A percentile compares a stretch with the other conserved stretches of the same genome.
Evolutionary conservation across 2,113 vertebrate species (phyloP).

Genomic region (Scopus umbretta): DNA sequence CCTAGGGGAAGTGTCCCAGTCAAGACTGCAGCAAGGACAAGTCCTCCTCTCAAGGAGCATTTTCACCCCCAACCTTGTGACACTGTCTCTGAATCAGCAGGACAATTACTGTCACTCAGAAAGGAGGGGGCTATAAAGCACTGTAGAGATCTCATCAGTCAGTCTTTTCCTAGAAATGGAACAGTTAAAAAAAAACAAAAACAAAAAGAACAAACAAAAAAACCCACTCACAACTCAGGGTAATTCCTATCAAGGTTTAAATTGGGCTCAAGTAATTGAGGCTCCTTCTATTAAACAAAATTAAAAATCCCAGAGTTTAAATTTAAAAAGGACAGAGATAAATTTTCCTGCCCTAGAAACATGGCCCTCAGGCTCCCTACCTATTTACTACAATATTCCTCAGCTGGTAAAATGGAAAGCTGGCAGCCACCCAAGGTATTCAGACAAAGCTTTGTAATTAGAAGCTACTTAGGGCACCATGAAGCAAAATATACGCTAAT

Average conservation of each 20-base stretch:
- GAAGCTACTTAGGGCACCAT: conserved; percentile 31
- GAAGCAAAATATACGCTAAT: conserved; percentile 33
- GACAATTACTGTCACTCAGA: neutral
- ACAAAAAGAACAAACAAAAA: neutral
- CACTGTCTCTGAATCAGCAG: neutral
- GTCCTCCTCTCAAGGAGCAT: neutral
- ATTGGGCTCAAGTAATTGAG: neutral
- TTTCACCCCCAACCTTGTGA: neutral
- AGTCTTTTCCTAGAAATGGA: neutral
- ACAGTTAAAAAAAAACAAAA: neutral
- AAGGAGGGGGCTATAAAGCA: neutral
- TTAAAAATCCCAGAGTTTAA: neutral
- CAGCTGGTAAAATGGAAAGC: conserved; percentile 4
- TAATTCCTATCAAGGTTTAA: neutral
- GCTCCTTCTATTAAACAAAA: neutral
- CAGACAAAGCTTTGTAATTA: conserved; percentile 40
- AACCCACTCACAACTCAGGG: neutral
- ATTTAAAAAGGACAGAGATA: neutral
- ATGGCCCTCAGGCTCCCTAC: neutral
- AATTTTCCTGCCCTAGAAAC: conserved; percentile 16
- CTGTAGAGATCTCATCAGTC: neutral
- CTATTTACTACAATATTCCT: neutral
- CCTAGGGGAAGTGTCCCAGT: neutral
- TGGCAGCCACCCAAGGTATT: conserved; percentile 38
- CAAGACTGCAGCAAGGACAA: neutral